These are phyloP conservation scores for Xenops minutus DNA, from an alignment of 2,797 vertebrate species.

Conservation along the genomic window DNA sequence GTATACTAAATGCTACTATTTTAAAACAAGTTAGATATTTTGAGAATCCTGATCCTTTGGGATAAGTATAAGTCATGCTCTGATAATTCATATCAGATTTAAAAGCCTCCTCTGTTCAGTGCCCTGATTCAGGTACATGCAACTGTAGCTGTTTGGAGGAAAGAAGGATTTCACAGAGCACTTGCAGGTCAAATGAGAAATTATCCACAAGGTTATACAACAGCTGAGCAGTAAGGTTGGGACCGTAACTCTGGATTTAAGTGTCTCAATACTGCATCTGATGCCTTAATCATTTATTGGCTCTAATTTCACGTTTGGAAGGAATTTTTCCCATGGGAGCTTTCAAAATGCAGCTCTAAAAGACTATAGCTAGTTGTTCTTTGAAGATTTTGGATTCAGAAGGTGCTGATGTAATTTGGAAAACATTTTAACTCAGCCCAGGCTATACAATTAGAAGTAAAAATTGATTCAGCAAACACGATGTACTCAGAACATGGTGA, in stretches of 20 bases:
- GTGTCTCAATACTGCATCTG: not conserved
- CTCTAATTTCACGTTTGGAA: conserved; percentile 12
- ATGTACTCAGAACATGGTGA: not conserved
- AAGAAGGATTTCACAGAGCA: not conserved
- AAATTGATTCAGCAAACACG: not conserved
- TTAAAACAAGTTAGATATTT: not conserved
- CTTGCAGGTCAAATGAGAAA: conserved; percentile 14
- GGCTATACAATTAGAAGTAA: not conserved
- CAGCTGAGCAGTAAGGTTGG: not conserved
- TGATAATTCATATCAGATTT: not conserved
- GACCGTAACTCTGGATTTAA: conserved; percentile 16
- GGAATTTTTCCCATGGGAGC: not conserved
- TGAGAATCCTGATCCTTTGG: not conserved
- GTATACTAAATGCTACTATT: not conserved
- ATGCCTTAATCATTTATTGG: not conserved
- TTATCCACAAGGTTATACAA: conserved; percentile 6
- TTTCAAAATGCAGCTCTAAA: not conserved
- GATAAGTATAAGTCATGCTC: not conserved
- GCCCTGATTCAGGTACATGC: not conserved
- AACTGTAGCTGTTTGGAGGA: not conserved
- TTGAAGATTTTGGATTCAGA: not conserved
- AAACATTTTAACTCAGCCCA: not conserved
- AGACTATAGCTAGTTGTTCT: not conserved
- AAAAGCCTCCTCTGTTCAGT: not conserved
- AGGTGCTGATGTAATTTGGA: not conserved